Conservation (phyloP, 2,797 vertebrate genomes). For the Perodicticus potto region DNA sequence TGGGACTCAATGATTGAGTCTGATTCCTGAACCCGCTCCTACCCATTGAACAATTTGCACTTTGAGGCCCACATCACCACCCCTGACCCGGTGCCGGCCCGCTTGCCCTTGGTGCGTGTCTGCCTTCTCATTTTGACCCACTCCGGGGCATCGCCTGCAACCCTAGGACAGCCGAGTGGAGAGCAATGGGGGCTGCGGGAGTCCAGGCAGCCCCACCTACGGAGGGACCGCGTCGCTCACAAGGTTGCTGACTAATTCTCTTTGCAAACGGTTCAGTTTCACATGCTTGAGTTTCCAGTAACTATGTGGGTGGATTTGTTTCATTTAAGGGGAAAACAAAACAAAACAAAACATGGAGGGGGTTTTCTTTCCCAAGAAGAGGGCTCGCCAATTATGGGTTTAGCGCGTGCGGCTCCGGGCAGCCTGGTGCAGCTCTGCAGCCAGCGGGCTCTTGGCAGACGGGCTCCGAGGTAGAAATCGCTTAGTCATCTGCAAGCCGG, state of each 20-base stretch:
- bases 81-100: fast-evolving
- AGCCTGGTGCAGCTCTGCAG: not conserved
- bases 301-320: constrained; percentile 82
- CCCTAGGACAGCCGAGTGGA: not conserved
- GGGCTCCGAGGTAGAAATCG: not conserved
- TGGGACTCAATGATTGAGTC: not conserved
- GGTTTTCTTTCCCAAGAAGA: constrained; percentile 77
- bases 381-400: constrained; percentile 48
- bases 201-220: not conserved
- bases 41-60: fast-evolving
- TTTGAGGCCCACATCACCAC: fast-evolving
- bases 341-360: constrained; percentile 78
- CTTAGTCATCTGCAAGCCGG: constrained; percentile 70
- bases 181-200: not conserved
- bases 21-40: not conserved
- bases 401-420: constrained; percentile 49
- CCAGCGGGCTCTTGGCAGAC: constrained; percentile 58
- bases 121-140: not conserved
- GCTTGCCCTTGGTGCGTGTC: fast-evolving
- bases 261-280: constrained; percentile 76
- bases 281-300: constrained; percentile 80
- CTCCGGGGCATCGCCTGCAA: not conserved
- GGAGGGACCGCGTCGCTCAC: not conserved
- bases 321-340: constrained; percentile 79
- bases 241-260: constrained; percentile 76